Evolutionary conservation across 2,888 invertebrate species (phyloP), one percentile per base, ranked within the genome.

Genomic region (Cantharis nigra): DNA sequence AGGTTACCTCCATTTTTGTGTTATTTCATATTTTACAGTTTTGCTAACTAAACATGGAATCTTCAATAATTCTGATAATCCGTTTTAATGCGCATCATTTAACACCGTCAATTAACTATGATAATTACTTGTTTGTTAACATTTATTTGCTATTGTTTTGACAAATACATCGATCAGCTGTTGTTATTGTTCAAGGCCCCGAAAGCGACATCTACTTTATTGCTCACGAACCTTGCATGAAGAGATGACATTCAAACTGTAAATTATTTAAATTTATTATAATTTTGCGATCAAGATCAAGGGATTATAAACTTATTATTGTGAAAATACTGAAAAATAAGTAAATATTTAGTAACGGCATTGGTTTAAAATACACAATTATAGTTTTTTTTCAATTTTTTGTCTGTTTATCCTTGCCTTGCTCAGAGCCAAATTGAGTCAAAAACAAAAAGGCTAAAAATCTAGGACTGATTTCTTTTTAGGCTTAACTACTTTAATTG

Each of bases 111-210:
- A 70, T 74, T 77, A 75, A 78, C 49, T 70, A 26, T n/a, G 16
- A 23, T 69, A 70, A 72, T 75, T 75, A 75, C 72, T 67, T 26
- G 18, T 69, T 28, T 75, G 69, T 75, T 70, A 16, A 16, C 63
- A 64, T 64, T 70, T 64, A 72, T 70, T 70, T 49, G 79, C 70
- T 80, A 82, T 82, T 83, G 83, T 83, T 83, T 82, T 81, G 83
- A 79, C 69, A 78, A 78, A 72, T 79, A 78, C 81, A 82, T 80
- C 80, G 81, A 83, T 82, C 83, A 83, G 83, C 83, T 83, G 83
- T 82, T 81, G 82, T 81, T 82, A 81, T 80, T 80, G 16, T 30
- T 78, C 78, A 78, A 78, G 78, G 78, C 49, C 73, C 28, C 13
- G 11, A 9, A 11, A 67, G 30, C 64, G 75, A 64, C 78, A 74